phyloP scores from a whole-genome alignment of 2,113 vertebrate species.

The Channa maculata region DNA sequence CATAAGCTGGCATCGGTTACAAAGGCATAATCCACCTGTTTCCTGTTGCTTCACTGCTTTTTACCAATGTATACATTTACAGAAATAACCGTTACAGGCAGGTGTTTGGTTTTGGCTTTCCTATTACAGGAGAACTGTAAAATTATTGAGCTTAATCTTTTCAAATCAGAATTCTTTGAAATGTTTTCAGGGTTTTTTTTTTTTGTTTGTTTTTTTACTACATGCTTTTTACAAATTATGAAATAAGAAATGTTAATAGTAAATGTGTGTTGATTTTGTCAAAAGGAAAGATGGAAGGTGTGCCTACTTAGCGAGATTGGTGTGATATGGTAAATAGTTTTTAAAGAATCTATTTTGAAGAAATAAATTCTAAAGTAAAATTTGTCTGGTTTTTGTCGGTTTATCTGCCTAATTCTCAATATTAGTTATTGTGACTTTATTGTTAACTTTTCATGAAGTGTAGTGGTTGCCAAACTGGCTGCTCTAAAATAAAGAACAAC shows the following conservation, averaged over 20 bases:
- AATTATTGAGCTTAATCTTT: background rate
- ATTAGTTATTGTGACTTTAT: background rate
- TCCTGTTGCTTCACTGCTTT: conserved; percentile 58
- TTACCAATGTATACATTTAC: conserved; percentile 18
- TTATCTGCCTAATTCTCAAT: background rate
- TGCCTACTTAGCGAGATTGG: no score
- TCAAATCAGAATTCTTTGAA: no score
- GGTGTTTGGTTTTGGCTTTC: conserved; percentile 19
- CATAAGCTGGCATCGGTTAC: conserved; percentile 21
- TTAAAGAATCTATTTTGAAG: conserved; percentile 61
- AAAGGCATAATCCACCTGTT: conserved; percentile 57
- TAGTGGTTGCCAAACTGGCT: background rate
- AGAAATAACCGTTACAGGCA: conserved; percentile 17
- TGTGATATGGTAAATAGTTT: conserved; percentile 28
- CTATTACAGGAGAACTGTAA: conserved; percentile 18
- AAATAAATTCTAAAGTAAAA: background rate
- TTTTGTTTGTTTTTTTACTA: background rate
- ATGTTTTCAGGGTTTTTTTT: background rate
- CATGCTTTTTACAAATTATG: conserved; percentile 6
- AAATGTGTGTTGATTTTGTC: conserved; percentile 32
- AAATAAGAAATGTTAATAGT: conserved; percentile 20
- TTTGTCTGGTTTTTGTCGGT: background rate
- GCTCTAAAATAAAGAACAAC: no score
- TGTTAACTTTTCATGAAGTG: background rate
- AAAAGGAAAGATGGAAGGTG: background rate